These are phyloP conservation scores for Mamestra configurata DNA, from an alignment of 1,140 invertebrate species.

Conservation along the genomic window DNA sequence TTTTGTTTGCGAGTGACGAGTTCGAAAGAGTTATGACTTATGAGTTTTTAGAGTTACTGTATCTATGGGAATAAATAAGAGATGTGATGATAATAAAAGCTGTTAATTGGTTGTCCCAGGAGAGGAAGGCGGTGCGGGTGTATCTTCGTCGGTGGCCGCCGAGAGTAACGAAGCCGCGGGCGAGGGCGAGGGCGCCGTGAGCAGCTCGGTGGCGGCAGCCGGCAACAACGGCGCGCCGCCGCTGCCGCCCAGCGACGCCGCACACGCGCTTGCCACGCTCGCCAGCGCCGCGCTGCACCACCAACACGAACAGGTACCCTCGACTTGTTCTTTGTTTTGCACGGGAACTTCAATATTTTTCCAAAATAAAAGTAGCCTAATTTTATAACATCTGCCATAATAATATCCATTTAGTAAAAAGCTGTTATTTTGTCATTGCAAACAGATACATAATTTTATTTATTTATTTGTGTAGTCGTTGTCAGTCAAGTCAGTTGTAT, in stretches of 20 bases:
- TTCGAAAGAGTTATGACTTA: no score
- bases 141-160: slow-evolving; percentile 64
- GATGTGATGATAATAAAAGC: background rate
- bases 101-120: slow-evolving; percentile 44
- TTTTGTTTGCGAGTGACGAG: no score
- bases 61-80: no score
- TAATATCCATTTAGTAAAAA: no score
- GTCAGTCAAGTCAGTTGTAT: no score
- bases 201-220: slow-evolving; percentile 62
- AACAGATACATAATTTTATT: no score
- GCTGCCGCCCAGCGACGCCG: slow-evolving; percentile 80
- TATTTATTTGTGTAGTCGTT: no score
- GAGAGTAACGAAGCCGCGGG: slow-evolving; percentile 63
- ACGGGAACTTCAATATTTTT: no score
- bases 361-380: no score
- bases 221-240: slow-evolving; percentile 71
- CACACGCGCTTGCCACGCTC: slow-evolving; percentile 85
- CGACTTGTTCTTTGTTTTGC: background rate
- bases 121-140: slow-evolving; percentile 70
- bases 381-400: no score
- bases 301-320: slow-evolving; percentile 78
- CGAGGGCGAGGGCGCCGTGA: slow-evolving; percentile 65
- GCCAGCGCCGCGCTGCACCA: slow-evolving; percentile 86
- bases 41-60: no score
- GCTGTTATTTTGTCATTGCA: no score